Conservation (phyloP, 2,888 invertebrate genomes). For the Stenotaenia linearis region DNA sequence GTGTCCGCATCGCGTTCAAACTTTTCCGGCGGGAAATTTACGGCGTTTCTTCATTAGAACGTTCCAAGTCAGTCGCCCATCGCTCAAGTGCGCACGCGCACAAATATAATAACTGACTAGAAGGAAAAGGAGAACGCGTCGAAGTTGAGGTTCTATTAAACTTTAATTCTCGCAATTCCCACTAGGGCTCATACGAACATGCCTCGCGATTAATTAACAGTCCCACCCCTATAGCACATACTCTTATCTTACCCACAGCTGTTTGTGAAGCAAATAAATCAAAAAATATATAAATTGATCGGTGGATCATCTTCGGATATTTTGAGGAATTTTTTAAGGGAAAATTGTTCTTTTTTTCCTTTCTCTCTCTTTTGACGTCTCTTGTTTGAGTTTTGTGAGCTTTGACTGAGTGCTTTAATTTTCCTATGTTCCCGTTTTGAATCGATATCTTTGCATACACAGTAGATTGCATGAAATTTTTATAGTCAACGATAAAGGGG, state of each 20-base stretch:
- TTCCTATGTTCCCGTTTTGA: background rate
- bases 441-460: conserved; percentile 26
- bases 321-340: background rate
- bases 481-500: conserved; percentile 21
- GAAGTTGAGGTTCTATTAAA: background rate
- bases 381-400: background rate
- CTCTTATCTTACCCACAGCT: background rate
- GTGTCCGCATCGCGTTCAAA: conserved; percentile 21
- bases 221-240: background rate
- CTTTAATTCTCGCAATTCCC: conserved; percentile 28
- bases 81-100: conserved; percentile 4
- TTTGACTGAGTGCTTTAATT: conserved; percentile 21
- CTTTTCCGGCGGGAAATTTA: conserved; percentile 26
- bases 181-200: background rate
- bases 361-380: background rate
- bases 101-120: background rate
- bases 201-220: conserved; percentile 14
- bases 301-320: background rate
- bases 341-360: background rate
- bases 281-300: background rate
- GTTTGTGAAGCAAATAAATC: conserved; percentile 6
- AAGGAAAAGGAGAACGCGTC: background rate
- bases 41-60: conserved; percentile 21
- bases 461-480: conserved; percentile 17
- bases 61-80: background rate